Base-by-base conservation (phyloP, 2,888 invertebrate genomes). In the Asteroscopus sphinx region DNA sequence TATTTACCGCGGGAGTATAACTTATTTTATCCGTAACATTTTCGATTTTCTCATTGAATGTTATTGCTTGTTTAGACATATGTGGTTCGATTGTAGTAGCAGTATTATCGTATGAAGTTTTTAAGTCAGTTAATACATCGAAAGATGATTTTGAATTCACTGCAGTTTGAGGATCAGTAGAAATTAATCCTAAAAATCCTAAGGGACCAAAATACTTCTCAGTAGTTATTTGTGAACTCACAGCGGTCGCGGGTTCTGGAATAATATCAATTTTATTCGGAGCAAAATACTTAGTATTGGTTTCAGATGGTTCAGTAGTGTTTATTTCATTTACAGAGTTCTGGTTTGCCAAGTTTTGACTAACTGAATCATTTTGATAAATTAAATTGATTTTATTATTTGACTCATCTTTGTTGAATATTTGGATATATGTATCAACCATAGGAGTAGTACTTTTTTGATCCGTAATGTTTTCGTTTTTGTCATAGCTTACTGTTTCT, bases 391-490 rank as follows among this genome's bases (percentile, higher is more conserved):
- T 15, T 3, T 11, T 3, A 35, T 36, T 36, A 7, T 17, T 36
- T 12, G 25, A 4, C 2, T n/a, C 3, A 36, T n/a, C 9, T 12
- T 33, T 32, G 0, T 17, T 17, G 11, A 15, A 1, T 16, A 15
- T 25, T 52, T 17, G n/a, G 11, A 26, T 7, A 36, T 16, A 15
- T 8, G 17, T 11, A 11, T 36, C 16, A 15, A 13, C 15, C 3
- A 11, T 13, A 12, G 58, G 21, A 46, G 16, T 46, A 1, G 47
- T 46, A 26, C 4, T 63, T 12, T 12, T 42, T 12, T 7, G 6
- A 8, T 28, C 6, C 4, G 9, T n/a, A 37, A 47, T 5, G 9
- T 1, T 28, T 7, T 15, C 2, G 7, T n/a, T n/a, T 33, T n/a
- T 16, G 25, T 25, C 12, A 12, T 11, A 3, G 9, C 17, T 12